These are phyloP conservation scores for Sebastes reedi DNA, from an alignment of 2,797 vertebrate genomes.

Conservation along the genomic window DNA sequence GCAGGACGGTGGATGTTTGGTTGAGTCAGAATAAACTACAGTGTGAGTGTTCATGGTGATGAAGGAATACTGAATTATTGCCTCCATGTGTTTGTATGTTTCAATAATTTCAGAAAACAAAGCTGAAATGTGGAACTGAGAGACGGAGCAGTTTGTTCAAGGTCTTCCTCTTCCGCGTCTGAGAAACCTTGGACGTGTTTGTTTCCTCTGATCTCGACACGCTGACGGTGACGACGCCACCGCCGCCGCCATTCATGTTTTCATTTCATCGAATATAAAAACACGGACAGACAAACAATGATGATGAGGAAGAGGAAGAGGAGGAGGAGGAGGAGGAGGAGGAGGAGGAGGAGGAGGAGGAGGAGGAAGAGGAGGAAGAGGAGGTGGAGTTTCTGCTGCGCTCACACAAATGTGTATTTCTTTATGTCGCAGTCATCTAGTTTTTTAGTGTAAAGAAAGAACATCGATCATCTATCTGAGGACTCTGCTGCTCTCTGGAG, in stretches of 20 bases:
- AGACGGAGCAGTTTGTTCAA: no score
- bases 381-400: slow-evolving; percentile 17
- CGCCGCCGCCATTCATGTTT: neutral
- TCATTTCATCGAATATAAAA: neutral
- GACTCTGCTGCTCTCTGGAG: neutral
- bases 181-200: neutral
- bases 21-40: no score
- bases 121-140: no score
- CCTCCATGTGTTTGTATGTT: no score
- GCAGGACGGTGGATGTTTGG: no score
- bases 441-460: neutral
- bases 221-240: neutral
- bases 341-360: neutral
- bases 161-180: no score
- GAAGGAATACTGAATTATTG: no score
- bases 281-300: neutral
- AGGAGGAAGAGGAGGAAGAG: neutral
- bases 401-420: slow-evolving; percentile 18
- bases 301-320: neutral
- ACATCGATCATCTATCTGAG: neutral
- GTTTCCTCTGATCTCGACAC: neutral
- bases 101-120: no score
- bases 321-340: neutral
- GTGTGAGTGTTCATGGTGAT: no score
- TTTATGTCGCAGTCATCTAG: neutral